phyloP scores from a whole-genome alignment of 2,888 invertebrate genomes.

The Chloroclysta siterata region DNA sequence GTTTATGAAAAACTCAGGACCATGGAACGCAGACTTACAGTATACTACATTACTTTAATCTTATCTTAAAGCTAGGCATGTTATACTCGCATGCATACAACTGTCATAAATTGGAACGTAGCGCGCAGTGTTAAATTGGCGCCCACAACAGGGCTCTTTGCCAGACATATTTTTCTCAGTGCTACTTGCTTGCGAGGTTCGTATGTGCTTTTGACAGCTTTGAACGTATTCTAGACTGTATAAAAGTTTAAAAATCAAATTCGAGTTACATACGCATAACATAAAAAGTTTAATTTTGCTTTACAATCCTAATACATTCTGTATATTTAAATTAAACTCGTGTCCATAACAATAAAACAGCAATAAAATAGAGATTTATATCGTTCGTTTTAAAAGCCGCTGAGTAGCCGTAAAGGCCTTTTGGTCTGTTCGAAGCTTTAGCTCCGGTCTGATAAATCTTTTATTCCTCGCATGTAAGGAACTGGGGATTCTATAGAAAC shows the following conservation, averaged over 20 bases:
- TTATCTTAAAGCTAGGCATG: neutral
- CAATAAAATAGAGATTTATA: constrained; percentile 20
- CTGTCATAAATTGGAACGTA: constrained; percentile 37
- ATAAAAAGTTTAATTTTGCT: neutral
- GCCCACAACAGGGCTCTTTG: constrained; percentile 36
- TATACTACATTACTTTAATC: neutral
- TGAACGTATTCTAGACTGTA: constrained; percentile 4
- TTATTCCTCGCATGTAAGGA: constrained; percentile 33
- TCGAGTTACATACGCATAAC: constrained; percentile 1
- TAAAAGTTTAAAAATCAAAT: neutral
- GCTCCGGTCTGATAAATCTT: constrained; percentile 39
- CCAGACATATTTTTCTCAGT: constrained; percentile 36
- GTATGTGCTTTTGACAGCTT: constrained; percentile 25
- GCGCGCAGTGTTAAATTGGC: constrained; percentile 35
- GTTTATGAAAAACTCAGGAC: neutral
- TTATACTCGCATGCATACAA: constrained; percentile 12
- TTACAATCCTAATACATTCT: constrained; percentile 1
- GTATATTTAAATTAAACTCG: constrained; percentile 17
- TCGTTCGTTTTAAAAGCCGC: constrained; percentile 23
- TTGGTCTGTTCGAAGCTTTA: constrained; percentile 26
- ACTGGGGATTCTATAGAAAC: constrained; percentile 36
- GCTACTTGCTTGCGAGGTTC: constrained; percentile 22
- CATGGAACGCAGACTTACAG: neutral
- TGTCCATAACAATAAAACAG: constrained; percentile 21
- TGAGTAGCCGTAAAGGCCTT: constrained; percentile 18